Evolutionary conservation across 1,140 invertebrate species (phyloP), one percentile per base, ranked within the genome.

Genomic region (Temnothorax longispinosus): DNA sequence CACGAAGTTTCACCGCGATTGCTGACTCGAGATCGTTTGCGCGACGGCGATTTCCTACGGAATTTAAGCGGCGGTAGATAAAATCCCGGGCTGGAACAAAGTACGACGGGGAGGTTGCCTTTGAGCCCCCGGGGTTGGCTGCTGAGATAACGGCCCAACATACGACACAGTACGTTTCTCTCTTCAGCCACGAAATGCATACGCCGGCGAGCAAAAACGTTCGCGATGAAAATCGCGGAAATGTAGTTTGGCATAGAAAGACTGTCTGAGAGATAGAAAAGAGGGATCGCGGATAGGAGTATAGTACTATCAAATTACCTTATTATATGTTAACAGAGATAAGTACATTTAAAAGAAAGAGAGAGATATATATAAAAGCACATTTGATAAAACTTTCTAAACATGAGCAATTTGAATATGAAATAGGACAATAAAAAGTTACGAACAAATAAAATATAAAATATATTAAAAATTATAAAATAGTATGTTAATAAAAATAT

Each of bases 11-110:
- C n/a, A 41, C 4, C 35, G 44, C 11, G 32, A 64, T 32, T 56
- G 67, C 38, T 18, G 69, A 18, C 64, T 84, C 35, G 44, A 81
- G 72, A 52, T 84, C 41, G 74, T 67, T 86, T 35, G 44, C 15
- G 8, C 32, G 58, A 5, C 50, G 80, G 35, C 32, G 52, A 56
- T 64, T 87, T 87, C 67, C 44, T 44, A 32, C 64, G 54, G 56
- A 85, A 85, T 87, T 87, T 87, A 87, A 87, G 32, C 35, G 35
- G 27, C 58, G 32, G 50, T 72, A 87, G 86, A 87, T 87, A 87
- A 87, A 87, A 62, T 87, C 71, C n/a, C 58, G 64, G 64, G 52
- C 52, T 58, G 62, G 86, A 50, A 74, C 65, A 87, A 76, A 75
- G 71, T 85, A 87, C 54, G 80, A 67, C 2, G 58, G 60, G 27